Conservation (phyloP, 2,113 vertebrate species). For the Colistium nudipinnis region DNA sequence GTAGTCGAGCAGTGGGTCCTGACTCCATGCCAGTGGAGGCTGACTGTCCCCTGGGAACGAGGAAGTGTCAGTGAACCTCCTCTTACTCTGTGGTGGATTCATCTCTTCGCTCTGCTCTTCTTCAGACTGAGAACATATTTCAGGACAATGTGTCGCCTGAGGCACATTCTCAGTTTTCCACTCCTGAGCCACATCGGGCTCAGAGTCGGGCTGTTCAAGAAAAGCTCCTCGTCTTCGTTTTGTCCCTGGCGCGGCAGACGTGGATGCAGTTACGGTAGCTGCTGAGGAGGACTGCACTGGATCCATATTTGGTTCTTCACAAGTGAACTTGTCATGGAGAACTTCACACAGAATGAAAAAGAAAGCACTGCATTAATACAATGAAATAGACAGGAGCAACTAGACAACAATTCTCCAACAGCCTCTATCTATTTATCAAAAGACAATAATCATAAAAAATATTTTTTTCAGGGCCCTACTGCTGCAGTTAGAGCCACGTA, state of each 20-base stretch:
- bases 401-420: not conserved
- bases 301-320: slow-evolving; percentile 37
- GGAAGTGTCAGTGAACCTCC: slow-evolving; percentile 14
- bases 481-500: slow-evolving; percentile 28
- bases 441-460: not conserved
- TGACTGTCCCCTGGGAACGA: slow-evolving; percentile 18
- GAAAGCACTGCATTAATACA: not conserved
- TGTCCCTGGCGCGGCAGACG: slow-evolving; percentile 1
- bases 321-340: slow-evolving; percentile 52
- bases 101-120: slow-evolving; percentile 34
- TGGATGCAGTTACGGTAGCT: not conserved
- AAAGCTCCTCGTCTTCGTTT: slow-evolving; percentile 55
- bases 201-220: slow-evolving; percentile 6
- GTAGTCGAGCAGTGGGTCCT: slow-evolving; percentile 39
- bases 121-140: slow-evolving; percentile 30
- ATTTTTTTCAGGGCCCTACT: not conserved
- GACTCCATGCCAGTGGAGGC: slow-evolving; percentile 46
- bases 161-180: slow-evolving; percentile 13
- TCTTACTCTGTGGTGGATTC: slow-evolving; percentile 60
- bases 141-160: slow-evolving; percentile 10
- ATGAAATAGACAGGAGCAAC: slow-evolving; percentile 1
- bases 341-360: slow-evolving; percentile 39
- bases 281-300: not conserved
- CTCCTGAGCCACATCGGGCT: not conserved
- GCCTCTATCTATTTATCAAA: not conserved